Evolutionary conservation across 2,113 vertebrate genomes (phyloP), one percentile per base, ranked within the genome.

Genomic region (Etia nguti): DNA sequence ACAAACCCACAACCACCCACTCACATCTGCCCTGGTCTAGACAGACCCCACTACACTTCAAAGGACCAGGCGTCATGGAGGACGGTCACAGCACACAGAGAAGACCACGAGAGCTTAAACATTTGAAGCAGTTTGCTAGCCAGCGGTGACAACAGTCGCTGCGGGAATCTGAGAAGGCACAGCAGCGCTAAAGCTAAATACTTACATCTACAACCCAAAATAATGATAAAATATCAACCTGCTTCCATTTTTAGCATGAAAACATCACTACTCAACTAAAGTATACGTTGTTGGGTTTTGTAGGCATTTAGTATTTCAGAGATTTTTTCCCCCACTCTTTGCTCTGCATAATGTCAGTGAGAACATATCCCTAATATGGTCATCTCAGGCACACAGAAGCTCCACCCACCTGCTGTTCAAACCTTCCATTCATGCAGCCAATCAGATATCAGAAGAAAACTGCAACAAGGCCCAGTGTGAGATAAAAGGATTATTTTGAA

Each of bases 1-100:
- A 36, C 62, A 38, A 31, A 38, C 73, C 38, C 73, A 81, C 34
- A 73, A 83, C 26, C 81, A 59, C 89, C 87, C 83, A 75, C 70
- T 88, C 85, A 90, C 90, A 91, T 87, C 87, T 88, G 88, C 89
- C 79, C 46, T n/a, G 31, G 68, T 56, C 26, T 88, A 89, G 86
- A 90, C 83, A 80, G 52, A 89, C 83, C 48, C 62, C n/a, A 15
- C 26, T 18, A 18, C 8, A 82, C 57, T 79, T 88, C 86, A 90
- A 89, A 93, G 86, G 83, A 54, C 90, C 85, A 91, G 87, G 85
- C 62, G 59, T 90, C 85, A 87, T 70, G 88, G 38, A 41, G 57
- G 77, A 73, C 10, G 3, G 18, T 81, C 80, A 79, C 43, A 52
- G 31, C 13, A 57, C 82, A 89, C 43, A 34, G 26, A 62, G 22